Conservation (phyloP, 1,140 invertebrate species). For the Calliphora vicina region DNA sequence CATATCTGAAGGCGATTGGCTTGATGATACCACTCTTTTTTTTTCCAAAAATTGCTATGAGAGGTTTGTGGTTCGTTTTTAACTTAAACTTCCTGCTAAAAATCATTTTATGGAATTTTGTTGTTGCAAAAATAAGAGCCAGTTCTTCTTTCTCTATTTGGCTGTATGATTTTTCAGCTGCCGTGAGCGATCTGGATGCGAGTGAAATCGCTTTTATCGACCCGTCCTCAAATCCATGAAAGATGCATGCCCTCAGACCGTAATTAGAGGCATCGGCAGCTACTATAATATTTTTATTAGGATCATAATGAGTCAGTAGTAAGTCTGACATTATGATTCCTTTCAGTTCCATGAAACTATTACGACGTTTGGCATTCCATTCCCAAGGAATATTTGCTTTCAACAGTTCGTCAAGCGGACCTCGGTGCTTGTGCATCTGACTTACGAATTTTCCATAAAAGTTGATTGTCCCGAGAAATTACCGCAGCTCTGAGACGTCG, state of each 20-base stretch:
- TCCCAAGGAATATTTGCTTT: too few relatives aligned
- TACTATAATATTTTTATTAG: constrained; percentile 38
- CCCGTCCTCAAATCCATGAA: constrained; percentile 44
- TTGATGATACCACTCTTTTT: constrained; percentile 27
- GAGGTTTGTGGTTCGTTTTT: constrained; percentile 24
- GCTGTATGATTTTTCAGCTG: constrained; percentile 61
- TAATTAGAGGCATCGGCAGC: constrained; percentile 36
- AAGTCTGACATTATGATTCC: too few relatives aligned
- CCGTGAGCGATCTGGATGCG: constrained; percentile 56
- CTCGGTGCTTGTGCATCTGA: too few relatives aligned
- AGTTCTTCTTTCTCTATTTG: constrained; percentile 64
- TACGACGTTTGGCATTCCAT: too few relatives aligned
- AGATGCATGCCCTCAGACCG: constrained; percentile 46
- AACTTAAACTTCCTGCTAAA: constrained; percentile 55
- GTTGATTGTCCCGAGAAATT: too few relatives aligned
- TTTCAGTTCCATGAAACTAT: too few relatives aligned
- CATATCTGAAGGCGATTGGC: neutral
- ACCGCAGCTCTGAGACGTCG: too few relatives aligned
- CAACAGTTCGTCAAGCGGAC: too few relatives aligned
- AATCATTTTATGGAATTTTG: constrained; percentile 57
- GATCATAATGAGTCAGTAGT: constrained; percentile 26
- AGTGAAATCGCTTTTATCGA: too few relatives aligned
- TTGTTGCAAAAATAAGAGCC: constrained; percentile 60
- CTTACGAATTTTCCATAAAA: too few relatives aligned
- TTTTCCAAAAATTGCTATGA: constrained; percentile 23